These are phyloP conservation scores for Phallusia fumigata DNA, from an alignment of 23 tunicate species.

Conservation along the genomic window DNA sequence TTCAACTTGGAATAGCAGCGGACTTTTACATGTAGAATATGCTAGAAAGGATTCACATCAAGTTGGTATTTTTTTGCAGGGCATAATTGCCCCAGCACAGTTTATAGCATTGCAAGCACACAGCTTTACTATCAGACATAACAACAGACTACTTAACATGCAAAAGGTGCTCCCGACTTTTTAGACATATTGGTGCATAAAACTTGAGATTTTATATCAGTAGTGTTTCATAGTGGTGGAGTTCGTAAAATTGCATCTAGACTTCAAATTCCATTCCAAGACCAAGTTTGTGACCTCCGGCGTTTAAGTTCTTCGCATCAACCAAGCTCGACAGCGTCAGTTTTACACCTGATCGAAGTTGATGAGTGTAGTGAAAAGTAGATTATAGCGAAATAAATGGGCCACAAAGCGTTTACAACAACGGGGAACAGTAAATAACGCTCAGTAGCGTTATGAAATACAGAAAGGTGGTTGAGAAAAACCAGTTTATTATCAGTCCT, in stretches of 20 bases:
- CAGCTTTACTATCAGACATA: neutral
- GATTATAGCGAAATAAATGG: no score
- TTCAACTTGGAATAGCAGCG: neutral
- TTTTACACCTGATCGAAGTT: constrained; percentile 71
- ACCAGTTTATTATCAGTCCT: no score
- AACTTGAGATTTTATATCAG: constrained; percentile 9
- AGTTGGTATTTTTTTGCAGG: neutral
- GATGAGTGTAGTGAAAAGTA: constrained; percentile 81
- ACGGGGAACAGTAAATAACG: no score
- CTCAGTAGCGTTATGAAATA: no score
- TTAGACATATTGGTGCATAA: constrained; percentile 1
- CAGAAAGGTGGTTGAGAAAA: no score
- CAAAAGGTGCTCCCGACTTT: constrained; percentile 8
- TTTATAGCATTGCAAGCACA: neutral
- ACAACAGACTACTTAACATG: neutral
- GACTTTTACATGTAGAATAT: neutral
- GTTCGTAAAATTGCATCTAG: constrained; percentile 26
- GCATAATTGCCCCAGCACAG: neutral
- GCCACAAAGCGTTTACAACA: no score
- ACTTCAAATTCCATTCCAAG: constrained; percentile 85
- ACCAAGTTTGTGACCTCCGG: constrained; percentile 94
- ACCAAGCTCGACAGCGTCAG: constrained; percentile 71
- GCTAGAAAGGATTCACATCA: neutral
- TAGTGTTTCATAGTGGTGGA: neutral
- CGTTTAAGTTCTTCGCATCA: constrained; percentile 83